phyloP scores from a whole-genome alignment of 2,797 vertebrate genomes.

The Vipera ursinii region DNA sequence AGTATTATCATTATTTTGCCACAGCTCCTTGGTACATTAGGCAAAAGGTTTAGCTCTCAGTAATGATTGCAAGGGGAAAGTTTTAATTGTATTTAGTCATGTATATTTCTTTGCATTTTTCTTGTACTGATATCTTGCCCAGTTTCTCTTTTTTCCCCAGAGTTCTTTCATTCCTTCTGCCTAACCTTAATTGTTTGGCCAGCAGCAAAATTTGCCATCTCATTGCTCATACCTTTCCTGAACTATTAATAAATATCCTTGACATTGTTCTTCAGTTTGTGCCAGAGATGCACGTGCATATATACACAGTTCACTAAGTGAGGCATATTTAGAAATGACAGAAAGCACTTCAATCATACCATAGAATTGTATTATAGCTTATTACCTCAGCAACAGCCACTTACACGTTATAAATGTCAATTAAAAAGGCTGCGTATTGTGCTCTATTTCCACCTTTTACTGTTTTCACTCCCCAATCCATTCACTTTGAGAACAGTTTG shows the following conservation, averaged over 20 bases:
- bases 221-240: conserved; percentile 14
- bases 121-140: not conserved
- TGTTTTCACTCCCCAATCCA: not conserved
- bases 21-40: not conserved
- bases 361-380: not conserved
- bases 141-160: not conserved
- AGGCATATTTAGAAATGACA: not conserved
- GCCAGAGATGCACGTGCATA: not conserved
- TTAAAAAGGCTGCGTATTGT: not conserved
- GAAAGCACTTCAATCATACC: not conserved
- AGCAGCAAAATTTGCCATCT: conserved; percentile 21
- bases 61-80: not conserved
- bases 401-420: not conserved
- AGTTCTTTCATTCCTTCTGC: conserved; percentile 3
- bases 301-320: not conserved
- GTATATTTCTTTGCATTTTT: not conserved
- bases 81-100: not conserved
- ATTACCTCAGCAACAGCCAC: not conserved
- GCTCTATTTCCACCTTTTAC: not conserved
- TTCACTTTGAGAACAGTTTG: not conserved
- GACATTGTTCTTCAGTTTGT: not conserved
- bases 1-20: not conserved
- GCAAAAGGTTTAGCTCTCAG: not conserved
- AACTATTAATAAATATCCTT: conserved; percentile 33
- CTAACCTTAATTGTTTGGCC: conserved; percentile 15